These are phyloP conservation scores for Eupithecia centaureata DNA, from an alignment of 2,888 invertebrate genomes.

Conservation along the genomic window DNA sequence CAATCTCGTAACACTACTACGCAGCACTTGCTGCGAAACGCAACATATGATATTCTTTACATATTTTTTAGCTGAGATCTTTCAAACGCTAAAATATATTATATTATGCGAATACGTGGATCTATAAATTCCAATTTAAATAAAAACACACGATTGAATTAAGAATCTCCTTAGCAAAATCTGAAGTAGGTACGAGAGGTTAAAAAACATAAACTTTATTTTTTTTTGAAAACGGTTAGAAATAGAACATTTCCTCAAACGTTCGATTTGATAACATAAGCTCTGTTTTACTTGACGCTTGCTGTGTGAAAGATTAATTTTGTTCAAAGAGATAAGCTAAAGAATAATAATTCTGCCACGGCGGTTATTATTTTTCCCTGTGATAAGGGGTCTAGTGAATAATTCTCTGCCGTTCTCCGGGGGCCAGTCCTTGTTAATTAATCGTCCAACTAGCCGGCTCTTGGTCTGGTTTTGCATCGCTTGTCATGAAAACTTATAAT, in stretches of 20 bases:
- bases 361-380: constrained; percentile 26
- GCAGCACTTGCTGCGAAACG: constrained; percentile 10
- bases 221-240: background rate
- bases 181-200: too few species aligned
- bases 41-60: background rate
- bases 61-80: too few species aligned
- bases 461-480: constrained; percentile 53
- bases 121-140: background rate
- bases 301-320: background rate
- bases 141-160: background rate
- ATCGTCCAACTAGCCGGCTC: constrained; percentile 61
- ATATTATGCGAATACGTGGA: background rate
- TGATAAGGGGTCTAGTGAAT: constrained; percentile 55
- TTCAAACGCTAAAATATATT: too few species aligned
- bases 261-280: background rate
- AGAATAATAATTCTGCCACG: constrained; percentile 1
- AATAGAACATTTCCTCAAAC: background rate
- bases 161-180: background rate
- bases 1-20: background rate
- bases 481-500: constrained; percentile 55
- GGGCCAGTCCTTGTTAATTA: constrained; percentile 67
- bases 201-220: too few species aligned
- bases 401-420: constrained; percentile 60
- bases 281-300: background rate
- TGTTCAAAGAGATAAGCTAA: background rate